Evolutionary conservation across 2,113 vertebrate species (phyloP).

Genomic region (Emydocephalus ijimae): DNA sequence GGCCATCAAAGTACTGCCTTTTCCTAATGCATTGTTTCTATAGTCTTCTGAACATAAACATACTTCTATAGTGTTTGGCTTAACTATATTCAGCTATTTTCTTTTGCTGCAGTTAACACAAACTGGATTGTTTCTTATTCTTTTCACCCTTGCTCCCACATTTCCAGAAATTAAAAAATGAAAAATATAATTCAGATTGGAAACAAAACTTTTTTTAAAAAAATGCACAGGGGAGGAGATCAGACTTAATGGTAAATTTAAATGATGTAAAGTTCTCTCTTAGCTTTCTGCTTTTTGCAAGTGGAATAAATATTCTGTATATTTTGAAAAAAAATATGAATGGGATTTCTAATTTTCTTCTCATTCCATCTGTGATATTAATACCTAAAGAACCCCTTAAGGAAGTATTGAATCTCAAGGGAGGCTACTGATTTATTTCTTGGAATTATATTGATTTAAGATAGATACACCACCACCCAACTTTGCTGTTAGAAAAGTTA

Average conservation of each 20-base stretch:
- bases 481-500: neutral
- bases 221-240: neutral
- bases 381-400: neutral
- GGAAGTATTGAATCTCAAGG: neutral
- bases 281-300: neutral
- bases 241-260: neutral
- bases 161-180: neutral
- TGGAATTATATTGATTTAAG: neutral
- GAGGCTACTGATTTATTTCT: neutral
- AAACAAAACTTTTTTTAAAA: neutral
- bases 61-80: neutral
- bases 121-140: neutral
- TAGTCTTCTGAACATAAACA: neutral
- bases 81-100: neutral
- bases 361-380: neutral
- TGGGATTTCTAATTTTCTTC: no score
- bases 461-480: neutral
- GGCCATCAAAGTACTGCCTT: neutral
- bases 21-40: neutral
- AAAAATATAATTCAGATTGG: neutral
- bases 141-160: neutral
- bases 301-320: neutral
- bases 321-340: neutral
- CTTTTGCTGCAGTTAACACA: neutral
- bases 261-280: neutral